A percentile compares a stretch with the other conserved stretches of the same genome.
Evolutionary conservation across 2,797 vertebrate species (phyloP).

Genomic region (Macroramphosus scolopax): DNA sequence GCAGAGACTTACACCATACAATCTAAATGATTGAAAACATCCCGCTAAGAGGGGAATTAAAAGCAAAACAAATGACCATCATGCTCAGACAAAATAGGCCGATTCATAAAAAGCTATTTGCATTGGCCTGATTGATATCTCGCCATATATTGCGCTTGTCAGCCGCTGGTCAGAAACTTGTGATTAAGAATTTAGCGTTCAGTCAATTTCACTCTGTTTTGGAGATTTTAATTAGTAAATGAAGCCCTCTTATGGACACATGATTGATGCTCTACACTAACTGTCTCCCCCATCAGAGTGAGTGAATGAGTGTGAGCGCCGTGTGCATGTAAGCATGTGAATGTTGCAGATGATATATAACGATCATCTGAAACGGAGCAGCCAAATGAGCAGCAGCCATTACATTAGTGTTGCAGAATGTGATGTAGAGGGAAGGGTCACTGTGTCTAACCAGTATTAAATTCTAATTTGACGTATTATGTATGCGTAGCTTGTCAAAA

Average conservation of each 20-base stretch:
- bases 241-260: conserved; percentile 84
- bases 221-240: conserved; percentile 95
- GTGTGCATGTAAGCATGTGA: conserved; percentile 59
- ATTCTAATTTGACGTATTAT: conserved; percentile 74
- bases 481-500: conserved; percentile 71
- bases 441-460: conserved; percentile 64
- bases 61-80: conserved; percentile 58
- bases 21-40: conserved; percentile 65
- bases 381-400: conserved; percentile 70
- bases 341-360: conserved; percentile 67
- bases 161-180: conserved; percentile 70
- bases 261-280: conserved; percentile 87
- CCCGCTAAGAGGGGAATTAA: conserved; percentile 56
- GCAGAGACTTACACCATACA: conserved; percentile 27
- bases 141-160: conserved; percentile 71
- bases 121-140: conserved; percentile 69
- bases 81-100: conserved; percentile 52
- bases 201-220: conserved; percentile 87
- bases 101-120: conserved; percentile 64
- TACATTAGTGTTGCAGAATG: conserved; percentile 66
- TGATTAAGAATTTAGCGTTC: conserved; percentile 85
- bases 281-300: conserved; percentile 42
- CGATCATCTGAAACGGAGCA: conserved; percentile 57
- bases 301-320: conserved; percentile 56
- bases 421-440: conserved; percentile 61